Evolutionary conservation across 1,140 invertebrate genomes (phyloP), one percentile per base, ranked within the genome.

Genomic region (Penaeus indicus): DNA sequence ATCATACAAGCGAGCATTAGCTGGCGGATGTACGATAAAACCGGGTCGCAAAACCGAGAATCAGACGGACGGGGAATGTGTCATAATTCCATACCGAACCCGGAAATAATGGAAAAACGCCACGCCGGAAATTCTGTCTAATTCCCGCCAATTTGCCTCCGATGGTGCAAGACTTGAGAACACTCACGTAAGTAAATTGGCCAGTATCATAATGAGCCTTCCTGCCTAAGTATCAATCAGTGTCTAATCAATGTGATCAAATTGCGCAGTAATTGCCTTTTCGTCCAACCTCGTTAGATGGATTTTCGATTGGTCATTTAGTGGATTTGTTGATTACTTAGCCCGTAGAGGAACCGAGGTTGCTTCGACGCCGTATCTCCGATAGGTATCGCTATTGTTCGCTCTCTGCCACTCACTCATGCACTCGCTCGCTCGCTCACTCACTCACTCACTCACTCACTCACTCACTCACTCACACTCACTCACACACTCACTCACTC

Each of bases 191-290:
- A 77, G 85, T 86, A 86, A 86, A 86, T 86, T 86, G 85, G 27
- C 75, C 54, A 25, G 61, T 63, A 13, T 42, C 85, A 79, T 86
- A 86, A 86, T 86, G 85, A 86, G 85, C 75, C 75, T 80, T 67
- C 75, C 83, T 63, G 62, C 47, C 75, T 62, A 80, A 86, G 85
- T 86, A 86, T 80, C 85, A 86, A 86, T 86, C 85, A 86, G 75
- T 42, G 85, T 54, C 80, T 86, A 86, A 86, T 86, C 85, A 86
- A 86, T 86, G 85, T 86, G 75, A 86, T 86, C 85, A 86, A 86
- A 86, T 79, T 86, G 77, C 32, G 75, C 85, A 63, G 85, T 86
- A 86, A 86, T 86, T 86, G 85, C 85, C 77, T 54, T 78, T 47
- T 78, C 78, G 54, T 22, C 47, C 78, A 27, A 80, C 78, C 78